Base-by-base conservation (phyloP, 1,140 invertebrate genomes). In the Grapholita molesta region DNA sequence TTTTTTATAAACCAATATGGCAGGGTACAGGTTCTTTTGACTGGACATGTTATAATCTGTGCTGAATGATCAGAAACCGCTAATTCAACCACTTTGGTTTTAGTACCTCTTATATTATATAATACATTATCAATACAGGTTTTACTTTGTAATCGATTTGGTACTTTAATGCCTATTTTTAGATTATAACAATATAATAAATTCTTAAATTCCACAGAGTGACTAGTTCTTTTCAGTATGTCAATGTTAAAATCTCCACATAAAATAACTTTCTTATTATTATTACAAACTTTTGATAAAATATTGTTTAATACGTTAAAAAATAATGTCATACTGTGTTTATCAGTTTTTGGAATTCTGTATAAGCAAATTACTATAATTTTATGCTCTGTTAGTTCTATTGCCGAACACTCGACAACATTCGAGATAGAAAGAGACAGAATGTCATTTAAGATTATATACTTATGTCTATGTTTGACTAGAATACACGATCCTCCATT, bases 181-280 rank as follows among this genome's bases (percentile, higher is more conserved):
- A 66, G 21, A 15, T 48, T 66, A 48, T 48, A 66, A 24, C 21
- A 24, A 4, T 2, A 6, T 21, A 66, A 6, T 12, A 48, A 4
- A 5, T 66, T 7, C 11, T 9, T 48, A 23, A 66, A 48, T 23
- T 42, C 11, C 5, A 0, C 3, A 1, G 35, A 8, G 4, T 11
- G 15, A 3, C 5, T 24, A 12, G n/a, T 48, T 12, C 24, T 9
- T 24, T 48, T 24, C 2, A 66, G 35, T 15, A 42, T n/a, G 15
- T 66, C 38, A 5, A 66, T 66, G n/a, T 66, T 66, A 25, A 48
- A 66, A 15, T 66, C 64, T 2, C 64, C 64, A 66, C 64, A 66
- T 0, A 66, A 3, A 25, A 66, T n/a, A 23, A 48, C 25, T 48
- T 66, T 66, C 8, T 66, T 42, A 4, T 21, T 64, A 35, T 11